These are phyloP conservation scores for Chelonus formosanus DNA, from an alignment of 2,888 invertebrate species.

Conservation along the genomic window DNA sequence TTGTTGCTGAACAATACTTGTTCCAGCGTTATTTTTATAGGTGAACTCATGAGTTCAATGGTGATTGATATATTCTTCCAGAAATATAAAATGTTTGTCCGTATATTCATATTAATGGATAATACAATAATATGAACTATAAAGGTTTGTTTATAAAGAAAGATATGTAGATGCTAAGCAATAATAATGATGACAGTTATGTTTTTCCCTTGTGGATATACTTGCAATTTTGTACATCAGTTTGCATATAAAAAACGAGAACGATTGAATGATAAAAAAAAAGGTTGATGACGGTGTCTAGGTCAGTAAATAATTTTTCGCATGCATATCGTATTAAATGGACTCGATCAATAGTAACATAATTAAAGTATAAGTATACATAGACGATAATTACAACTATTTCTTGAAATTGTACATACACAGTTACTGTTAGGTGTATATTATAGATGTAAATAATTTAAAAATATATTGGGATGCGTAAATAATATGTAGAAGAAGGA, in stretches of 20 bases:
- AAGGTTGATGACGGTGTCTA: neutral
- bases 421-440: slow-evolving; percentile 43
- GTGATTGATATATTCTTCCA: slow-evolving; percentile 32
- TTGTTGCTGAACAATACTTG: slow-evolving; percentile 47
- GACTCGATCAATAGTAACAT: slow-evolving; percentile 27
- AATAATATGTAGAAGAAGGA: neutral
- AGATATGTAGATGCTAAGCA: no score
- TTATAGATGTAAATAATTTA: slow-evolving; percentile 53
- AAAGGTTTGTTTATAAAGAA: neutral
- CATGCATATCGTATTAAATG: slow-evolving; percentile 41
- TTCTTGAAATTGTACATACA: slow-evolving; percentile 32
- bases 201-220: no score
- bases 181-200: no score
- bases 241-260: neutral
- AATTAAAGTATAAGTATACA: slow-evolving; percentile 25
- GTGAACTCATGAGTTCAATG: slow-evolving; percentile 43
- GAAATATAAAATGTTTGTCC: slow-evolving; percentile 25
- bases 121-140: neutral
- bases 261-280: neutral
- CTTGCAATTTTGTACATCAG: no score
- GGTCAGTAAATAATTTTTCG: slow-evolving; percentile 30
- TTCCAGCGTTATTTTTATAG: slow-evolving; percentile 56
- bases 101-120: neutral
- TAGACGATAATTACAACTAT: slow-evolving; percentile 22
- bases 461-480: slow-evolving; percentile 27